Evolutionary conservation across 2,888 invertebrate species (phyloP).

Genomic region (Halocaridina rubra): DNA sequence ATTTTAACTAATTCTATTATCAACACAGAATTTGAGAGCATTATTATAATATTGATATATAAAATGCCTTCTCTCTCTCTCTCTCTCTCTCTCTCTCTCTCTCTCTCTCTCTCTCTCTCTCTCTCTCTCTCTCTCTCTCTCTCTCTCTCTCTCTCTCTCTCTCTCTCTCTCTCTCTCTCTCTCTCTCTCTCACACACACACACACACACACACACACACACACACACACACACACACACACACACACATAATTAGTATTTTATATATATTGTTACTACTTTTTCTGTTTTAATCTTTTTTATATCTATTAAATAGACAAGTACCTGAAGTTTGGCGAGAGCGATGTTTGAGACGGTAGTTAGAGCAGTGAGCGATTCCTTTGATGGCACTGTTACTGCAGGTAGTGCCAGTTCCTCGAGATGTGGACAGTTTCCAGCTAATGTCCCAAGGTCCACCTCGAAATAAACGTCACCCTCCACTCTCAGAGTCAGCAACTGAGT

Average conservation of each 20-base stretch:
- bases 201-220: background rate
- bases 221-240: background rate
- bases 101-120: background rate
- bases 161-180: background rate
- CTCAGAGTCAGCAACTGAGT: slow-evolving; percentile 44
- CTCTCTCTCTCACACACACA: background rate
- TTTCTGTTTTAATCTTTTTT: background rate
- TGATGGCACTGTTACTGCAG: slow-evolving; percentile 57
- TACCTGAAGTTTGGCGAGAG: slow-evolving; percentile 44
- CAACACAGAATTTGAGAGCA: too few species aligned
- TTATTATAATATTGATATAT: too few species aligned
- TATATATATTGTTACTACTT: background rate
- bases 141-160: background rate
- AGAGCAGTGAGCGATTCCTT: slow-evolving; percentile 51
- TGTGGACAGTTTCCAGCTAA: slow-evolving; percentile 55
- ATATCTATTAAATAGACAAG: too few species aligned
- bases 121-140: background rate
- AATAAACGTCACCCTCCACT: slow-evolving; percentile 59
- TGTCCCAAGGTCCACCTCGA: slow-evolving; percentile 61
- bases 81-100: slow-evolving; percentile 3
- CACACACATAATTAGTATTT: background rate
- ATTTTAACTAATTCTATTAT: too few species aligned
- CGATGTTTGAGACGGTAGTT: slow-evolving; percentile 18
- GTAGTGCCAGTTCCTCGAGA: slow-evolving; percentile 50
- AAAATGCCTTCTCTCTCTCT: background rate